A percentile compares a stretch with the other conserved stretches of the same genome.
These are phyloP conservation scores for Varanus salvator DNA, from an alignment of 2,113 vertebrate genomes.

Conservation along the genomic window DNA sequence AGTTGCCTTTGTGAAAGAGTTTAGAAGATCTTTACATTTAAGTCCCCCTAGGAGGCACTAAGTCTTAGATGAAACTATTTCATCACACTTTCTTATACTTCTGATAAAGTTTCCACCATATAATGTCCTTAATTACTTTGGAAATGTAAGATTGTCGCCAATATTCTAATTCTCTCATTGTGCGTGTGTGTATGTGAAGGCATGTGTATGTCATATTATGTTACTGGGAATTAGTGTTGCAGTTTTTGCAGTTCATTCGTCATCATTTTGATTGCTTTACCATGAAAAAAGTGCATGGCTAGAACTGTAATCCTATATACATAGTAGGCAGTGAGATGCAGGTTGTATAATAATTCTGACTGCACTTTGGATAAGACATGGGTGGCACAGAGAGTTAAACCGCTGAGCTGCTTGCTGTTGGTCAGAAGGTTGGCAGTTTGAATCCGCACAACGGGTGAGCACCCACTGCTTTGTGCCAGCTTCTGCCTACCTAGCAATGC, in stretches of 20 bases:
- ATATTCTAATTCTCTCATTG: background rate
- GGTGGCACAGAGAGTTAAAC: too few species aligned
- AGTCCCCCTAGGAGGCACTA: background rate
- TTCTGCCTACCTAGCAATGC: too few species aligned
- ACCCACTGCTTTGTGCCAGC: too few species aligned
- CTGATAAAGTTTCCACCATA: background rate
- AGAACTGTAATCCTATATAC: background rate
- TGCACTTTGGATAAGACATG: background rate
- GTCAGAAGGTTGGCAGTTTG: too few species aligned
- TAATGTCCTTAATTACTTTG: background rate
- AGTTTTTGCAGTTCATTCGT: background rate
- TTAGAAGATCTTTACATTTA: background rate
- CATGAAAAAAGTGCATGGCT: background rate
- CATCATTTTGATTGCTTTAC: background rate
- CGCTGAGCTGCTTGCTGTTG: too few species aligned
- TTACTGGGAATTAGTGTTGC: background rate
- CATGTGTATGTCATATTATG: background rate
- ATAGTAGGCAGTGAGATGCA: background rate
- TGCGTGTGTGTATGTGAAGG: too few species aligned
- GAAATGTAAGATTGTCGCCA: background rate
- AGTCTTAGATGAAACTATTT: background rate
- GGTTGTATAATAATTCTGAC: background rate
- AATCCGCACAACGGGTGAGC: too few species aligned
- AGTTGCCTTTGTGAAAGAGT: constrained; percentile 16
- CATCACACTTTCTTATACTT: background rate